phyloP scores from a whole-genome alignment of 2,113 vertebrate species.

The Siniperca chuatsi region DNA sequence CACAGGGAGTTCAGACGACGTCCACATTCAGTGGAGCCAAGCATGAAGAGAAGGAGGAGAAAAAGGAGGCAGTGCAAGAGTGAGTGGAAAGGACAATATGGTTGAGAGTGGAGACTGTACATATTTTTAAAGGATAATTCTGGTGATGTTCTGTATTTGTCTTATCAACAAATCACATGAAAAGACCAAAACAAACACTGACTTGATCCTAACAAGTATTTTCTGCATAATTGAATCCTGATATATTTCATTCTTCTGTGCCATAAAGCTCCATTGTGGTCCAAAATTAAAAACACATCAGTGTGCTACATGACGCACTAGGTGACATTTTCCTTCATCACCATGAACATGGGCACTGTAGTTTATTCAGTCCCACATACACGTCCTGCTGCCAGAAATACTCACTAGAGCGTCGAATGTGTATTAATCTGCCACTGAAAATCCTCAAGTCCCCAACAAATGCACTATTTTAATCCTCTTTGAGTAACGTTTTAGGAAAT shows the following conservation, averaged over 20 bases:
- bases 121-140: background rate
- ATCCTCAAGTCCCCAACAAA: background rate
- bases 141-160: background rate
- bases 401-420: background rate
- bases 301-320: background rate
- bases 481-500: background rate
- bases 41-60: conserved; percentile 95
- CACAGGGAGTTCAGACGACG: conserved; percentile 96
- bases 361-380: background rate
- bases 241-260: background rate
- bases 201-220: background rate
- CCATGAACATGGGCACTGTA: background rate
- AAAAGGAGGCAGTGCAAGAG: conserved; percentile 93
- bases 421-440: background rate
- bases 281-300: background rate
- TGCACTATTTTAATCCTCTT: background rate
- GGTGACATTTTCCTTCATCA: background rate
- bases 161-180: background rate
- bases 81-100: conserved; percentile 81
- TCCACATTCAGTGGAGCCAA: conserved; percentile 89
- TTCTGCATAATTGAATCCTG: background rate
- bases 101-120: background rate
- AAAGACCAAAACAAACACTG: background rate
- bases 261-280: background rate
- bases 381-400: background rate